Evolutionary conservation across 2,113 vertebrate species (phyloP).

Genomic region (Dromiciops gliroides): DNA sequence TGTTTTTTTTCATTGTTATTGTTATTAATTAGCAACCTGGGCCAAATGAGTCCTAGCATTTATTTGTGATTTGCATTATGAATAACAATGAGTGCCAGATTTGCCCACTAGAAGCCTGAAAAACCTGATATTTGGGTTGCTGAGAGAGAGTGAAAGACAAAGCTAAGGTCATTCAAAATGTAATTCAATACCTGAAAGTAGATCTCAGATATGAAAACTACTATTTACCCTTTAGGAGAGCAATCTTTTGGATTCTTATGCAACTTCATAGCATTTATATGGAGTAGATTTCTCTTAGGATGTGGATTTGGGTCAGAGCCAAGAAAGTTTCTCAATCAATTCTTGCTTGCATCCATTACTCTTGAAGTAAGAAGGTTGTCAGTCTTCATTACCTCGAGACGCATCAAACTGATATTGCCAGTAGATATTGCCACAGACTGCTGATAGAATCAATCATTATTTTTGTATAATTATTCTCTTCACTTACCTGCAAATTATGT

Average conservation of each 20-base stretch:
- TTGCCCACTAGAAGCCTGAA: slow-evolving; percentile 46
- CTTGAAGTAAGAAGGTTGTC: slow-evolving; percentile 61
- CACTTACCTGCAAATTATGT: slow-evolving; percentile 41
- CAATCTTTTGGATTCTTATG: slow-evolving; percentile 53
- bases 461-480: slow-evolving; percentile 60
- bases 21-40: slow-evolving; percentile 68
- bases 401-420: slow-evolving; percentile 67
- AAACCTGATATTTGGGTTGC: slow-evolving; percentile 54
- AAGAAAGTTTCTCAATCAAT: slow-evolving; percentile 77
- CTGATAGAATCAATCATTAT: slow-evolving; percentile 60
- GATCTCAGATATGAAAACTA: slow-evolving; percentile 69
- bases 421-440: slow-evolving; percentile 63
- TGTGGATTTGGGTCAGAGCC: slow-evolving; percentile 65
- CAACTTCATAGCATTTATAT: slow-evolving; percentile 53
- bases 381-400: slow-evolving; percentile 66
- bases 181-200: slow-evolving; percentile 71
- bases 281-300: slow-evolving; percentile 60
- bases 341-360: slow-evolving; percentile 74
- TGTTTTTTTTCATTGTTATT: slow-evolving; percentile 69
- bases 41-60: slow-evolving; percentile 52
- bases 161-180: slow-evolving; percentile 62
- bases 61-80: slow-evolving; percentile 33
- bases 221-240: slow-evolving; percentile 53
- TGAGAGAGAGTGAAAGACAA: slow-evolving; percentile 36
- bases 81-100: slow-evolving; percentile 46